Conservation (phyloP, 2,888 invertebrate genomes). For the Hybos culiciformis region DNA sequence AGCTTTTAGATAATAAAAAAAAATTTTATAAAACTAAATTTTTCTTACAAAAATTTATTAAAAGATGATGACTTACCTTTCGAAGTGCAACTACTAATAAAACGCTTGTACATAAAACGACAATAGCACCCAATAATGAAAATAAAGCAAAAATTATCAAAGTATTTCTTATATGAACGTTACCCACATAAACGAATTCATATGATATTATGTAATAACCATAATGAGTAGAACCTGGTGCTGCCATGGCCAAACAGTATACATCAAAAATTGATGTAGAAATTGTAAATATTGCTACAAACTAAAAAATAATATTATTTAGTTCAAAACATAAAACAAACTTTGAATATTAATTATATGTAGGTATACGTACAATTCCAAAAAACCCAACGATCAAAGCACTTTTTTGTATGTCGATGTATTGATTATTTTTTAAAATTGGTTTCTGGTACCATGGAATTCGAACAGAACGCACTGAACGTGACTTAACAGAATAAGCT, state of each 20-base stretch:
- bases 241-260: slow-evolving; percentile 78
- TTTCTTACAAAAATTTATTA: no score
- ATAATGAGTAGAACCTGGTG: slow-evolving; percentile 78
- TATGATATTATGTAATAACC: slow-evolving; percentile 85
- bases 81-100: slow-evolving; percentile 67
- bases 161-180: slow-evolving; percentile 70
- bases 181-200: slow-evolving; percentile 87
- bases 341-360: neutral
- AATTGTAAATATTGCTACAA: slow-evolving; percentile 68
- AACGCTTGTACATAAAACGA: slow-evolving; percentile 63
- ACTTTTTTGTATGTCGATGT: slow-evolving; percentile 73
- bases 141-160: slow-evolving; percentile 72
- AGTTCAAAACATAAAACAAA: neutral
- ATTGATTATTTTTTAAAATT: slow-evolving; percentile 62
- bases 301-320: slow-evolving; percentile 40
- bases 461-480: slow-evolving; percentile 63
- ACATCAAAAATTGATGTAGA: slow-evolving; percentile 69
- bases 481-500: slow-evolving; percentile 47
- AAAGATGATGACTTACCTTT: slow-evolving; percentile 61
- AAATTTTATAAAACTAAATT: no score
- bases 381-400: slow-evolving; percentile 64
- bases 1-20: no score
- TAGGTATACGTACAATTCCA: slow-evolving; percentile 55
- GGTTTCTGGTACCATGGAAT: slow-evolving; percentile 82
- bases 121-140: slow-evolving; percentile 60